A percentile compares a stretch with the other conserved stretches of the same genome.
Evolutionary conservation across 30 jellyfish, hydroid and myxozoan genomes (phyloP).

Genomic region (Catostylus mosaicus): DNA sequence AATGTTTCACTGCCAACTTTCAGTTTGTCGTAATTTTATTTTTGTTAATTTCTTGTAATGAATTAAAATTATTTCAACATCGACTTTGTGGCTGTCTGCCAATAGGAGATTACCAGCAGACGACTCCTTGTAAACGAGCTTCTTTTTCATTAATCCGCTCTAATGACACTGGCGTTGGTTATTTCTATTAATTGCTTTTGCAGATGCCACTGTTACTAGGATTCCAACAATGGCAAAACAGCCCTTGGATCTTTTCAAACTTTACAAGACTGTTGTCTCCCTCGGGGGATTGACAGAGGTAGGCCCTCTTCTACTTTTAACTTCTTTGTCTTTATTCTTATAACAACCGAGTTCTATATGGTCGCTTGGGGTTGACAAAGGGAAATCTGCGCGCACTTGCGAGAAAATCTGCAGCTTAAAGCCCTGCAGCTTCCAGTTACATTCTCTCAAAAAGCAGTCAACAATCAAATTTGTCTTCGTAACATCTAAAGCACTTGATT

Average conservation of each 20-base stretch:
- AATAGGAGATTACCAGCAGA: constrained; percentile 1
- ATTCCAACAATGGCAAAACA: constrained; percentile 99
- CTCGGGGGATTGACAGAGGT: constrained; percentile 99
- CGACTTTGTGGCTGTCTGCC: constrained; percentile 12
- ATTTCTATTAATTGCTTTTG: constrained; percentile 7
- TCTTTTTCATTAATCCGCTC: constrained; percentile 3
- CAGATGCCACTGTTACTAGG: constrained; percentile 95
- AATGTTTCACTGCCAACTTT: not conserved
- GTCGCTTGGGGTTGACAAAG: too few species aligned
- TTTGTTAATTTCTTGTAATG: not conserved
- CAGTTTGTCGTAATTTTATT: not conserved
- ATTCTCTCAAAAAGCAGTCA: too few species aligned
- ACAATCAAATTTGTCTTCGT: too few species aligned
- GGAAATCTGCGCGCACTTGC: too few species aligned
- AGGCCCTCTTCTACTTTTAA: not conserved
- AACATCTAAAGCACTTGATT: too few species aligned
- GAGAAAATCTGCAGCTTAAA: too few species aligned
- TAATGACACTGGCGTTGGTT: constrained; percentile 15
- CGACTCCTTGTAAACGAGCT: constrained; percentile 22
- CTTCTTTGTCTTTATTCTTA: too few species aligned
- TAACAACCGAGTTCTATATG: too few species aligned
- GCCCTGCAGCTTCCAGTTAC: too few species aligned
- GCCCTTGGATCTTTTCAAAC: constrained; percentile 87
- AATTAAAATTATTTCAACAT: constrained; percentile 6
- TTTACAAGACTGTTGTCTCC: constrained; percentile 85